Conservation (phyloP, 2,888 invertebrate species). For the Craniophora ligustri region DNA sequence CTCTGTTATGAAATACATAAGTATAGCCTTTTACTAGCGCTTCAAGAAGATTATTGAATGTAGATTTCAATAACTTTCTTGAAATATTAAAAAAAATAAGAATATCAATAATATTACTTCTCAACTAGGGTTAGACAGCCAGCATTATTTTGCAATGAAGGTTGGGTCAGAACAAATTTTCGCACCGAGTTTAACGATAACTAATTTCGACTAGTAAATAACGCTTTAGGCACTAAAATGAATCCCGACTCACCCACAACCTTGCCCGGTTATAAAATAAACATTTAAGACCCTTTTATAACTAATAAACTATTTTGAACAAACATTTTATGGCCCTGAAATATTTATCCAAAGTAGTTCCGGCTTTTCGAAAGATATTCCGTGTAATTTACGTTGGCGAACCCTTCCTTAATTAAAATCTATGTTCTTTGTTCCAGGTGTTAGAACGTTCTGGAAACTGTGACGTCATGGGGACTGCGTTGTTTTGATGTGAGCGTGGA, state of each 20-base stretch:
- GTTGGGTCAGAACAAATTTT: slow-evolving; percentile 24
- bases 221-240: slow-evolving; percentile 41
- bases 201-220: slow-evolving; percentile 46
- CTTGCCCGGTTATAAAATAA: slow-evolving; percentile 48
- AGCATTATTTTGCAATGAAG: slow-evolving; percentile 4
- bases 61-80: no score
- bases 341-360: slow-evolving; percentile 54
- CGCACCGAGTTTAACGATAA: slow-evolving; percentile 25
- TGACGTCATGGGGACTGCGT: slow-evolving; percentile 50
- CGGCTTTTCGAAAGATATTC: slow-evolving; percentile 45
- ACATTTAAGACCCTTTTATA: slow-evolving; percentile 44
- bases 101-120: neutral
- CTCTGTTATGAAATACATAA: no score
- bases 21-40: no score
- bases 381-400: slow-evolving; percentile 43
- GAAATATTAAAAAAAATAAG: no score
- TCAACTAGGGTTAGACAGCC: neutral
- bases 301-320: slow-evolving; percentile 55
- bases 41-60: no score
- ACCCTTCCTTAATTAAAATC: slow-evolving; percentile 53
- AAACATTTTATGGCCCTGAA: slow-evolving; percentile 51
- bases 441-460: slow-evolving; percentile 41
- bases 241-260: slow-evolving; percentile 45
- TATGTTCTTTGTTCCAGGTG: slow-evolving; percentile 77
- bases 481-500: slow-evolving; percentile 33